Conservation (phyloP, 1,140 invertebrate species). For the Lepidotrigona ventralis region DNA sequence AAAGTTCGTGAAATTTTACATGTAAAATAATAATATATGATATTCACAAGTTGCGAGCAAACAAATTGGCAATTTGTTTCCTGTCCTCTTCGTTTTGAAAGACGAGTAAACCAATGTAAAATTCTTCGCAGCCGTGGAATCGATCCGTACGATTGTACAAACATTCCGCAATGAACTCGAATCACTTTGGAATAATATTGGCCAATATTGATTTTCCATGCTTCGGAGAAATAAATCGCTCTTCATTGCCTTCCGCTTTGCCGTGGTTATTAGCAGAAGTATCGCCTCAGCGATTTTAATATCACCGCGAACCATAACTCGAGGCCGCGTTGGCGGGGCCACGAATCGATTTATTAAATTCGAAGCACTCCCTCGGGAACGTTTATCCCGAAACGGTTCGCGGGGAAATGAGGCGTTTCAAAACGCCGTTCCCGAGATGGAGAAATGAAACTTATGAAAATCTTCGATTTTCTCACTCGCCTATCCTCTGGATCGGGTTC, state of each 20-base stretch:
- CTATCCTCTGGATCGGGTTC: conserved; percentile 7
- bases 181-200: not conserved
- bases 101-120: too few relatives aligned
- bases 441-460: conserved; percentile 34
- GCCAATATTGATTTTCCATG: not conserved
- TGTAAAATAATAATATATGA: too few relatives aligned
- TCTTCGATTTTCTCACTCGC: not conserved
- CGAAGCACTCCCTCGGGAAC: conserved; percentile 9
- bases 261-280: not conserved
- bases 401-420: conserved; percentile 35
- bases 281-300: conserved; percentile 16
- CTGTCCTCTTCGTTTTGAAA: too few relatives aligned
- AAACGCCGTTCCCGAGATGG: not conserved
- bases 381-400: conserved; percentile 21
- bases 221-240: not conserved
- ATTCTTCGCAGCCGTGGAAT: too few relatives aligned
- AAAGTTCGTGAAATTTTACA: not conserved
- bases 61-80: too few relatives aligned
- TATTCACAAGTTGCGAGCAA: too few relatives aligned
- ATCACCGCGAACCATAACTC: conserved; percentile 6
- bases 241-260: not conserved
- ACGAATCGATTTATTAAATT: conserved; percentile 39
- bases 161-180: not conserved
- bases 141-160: not conserved
- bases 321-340: not conserved